Base-by-base conservation (phyloP, 2,888 invertebrate genomes). In the Nesidiocoris tenuis region DNA sequence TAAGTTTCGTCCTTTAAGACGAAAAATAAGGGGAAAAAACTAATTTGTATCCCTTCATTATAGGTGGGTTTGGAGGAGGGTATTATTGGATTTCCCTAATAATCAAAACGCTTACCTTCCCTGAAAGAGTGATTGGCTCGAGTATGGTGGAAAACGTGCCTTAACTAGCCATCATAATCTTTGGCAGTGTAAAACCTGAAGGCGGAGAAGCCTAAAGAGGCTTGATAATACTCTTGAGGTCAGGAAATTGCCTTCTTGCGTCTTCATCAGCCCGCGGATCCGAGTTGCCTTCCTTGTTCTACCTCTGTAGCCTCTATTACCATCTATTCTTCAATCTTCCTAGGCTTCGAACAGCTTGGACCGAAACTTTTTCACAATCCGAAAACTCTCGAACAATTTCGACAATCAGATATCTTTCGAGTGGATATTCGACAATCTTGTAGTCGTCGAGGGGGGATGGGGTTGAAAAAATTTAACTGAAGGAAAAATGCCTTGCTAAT, bases 161-260 rank as follows among this genome's bases (percentile, higher is more conserved):
- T 56, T 68, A 68, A 68, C 68, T 68, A 12, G 18, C 22, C 23
- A 21, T 68, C 56, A 54, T 56, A 63, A 72, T 72, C 72, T 72
- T 59, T 61, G 18, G 18, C 12, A 12, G 18, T 22, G 19, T 61
- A 39, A 61, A 61, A 9, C 65, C 1, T 17, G 16, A 21, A n/a
- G 23, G 17, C 57, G 21, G 17, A 16, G 72, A 24, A 39, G 17
- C 16, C 61, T 61, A n/a, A 19, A 71, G 19, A 39, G 25, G 9
- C 16, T 25, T 39, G 72, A 72, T 72, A 63, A 72, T 72, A 16
- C 72, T 54, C 72, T 72, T 72, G 61, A 63, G 21, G 54, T 18
- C 61, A 61, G 72, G 72, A 72, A 72, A 72, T 72, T 72, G 72
- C 72, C 63, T 21, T 61, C 63, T 72, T 63, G 54, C 16, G 25